A percentile compares a stretch with the other conserved stretches of the same genome.
These are phyloP conservation scores for Rhea americana DNA, from an alignment of 2,113 vertebrate genomes.

Conservation along the genomic window DNA sequence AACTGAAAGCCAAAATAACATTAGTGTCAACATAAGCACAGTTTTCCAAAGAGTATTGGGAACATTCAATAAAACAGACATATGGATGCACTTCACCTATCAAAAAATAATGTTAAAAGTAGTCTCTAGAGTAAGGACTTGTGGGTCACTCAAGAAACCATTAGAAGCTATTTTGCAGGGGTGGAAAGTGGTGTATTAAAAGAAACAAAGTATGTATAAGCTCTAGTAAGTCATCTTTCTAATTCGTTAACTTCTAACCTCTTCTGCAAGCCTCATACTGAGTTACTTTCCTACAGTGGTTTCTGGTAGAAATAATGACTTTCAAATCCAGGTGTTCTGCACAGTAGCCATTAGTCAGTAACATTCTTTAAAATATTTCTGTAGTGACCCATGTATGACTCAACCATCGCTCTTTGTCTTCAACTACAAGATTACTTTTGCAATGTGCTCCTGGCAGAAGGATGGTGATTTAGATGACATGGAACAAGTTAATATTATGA, in stretches of 20 bases:
- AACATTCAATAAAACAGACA: not conserved
- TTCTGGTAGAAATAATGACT: not conserved
- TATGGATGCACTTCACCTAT: slow-evolving; percentile 23
- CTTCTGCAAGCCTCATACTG: not conserved
- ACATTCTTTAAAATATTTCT: not conserved
- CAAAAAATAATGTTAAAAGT: slow-evolving; percentile 17
- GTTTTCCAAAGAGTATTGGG: not conserved
- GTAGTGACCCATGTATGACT: slow-evolving; percentile 1
- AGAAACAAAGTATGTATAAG: slow-evolving; percentile 49
- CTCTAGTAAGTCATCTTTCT: slow-evolving; percentile 2
- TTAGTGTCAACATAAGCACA: not conserved
- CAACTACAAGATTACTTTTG: not conserved
- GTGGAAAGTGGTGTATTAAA: slow-evolving; percentile 34
- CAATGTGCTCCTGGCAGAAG: not conserved
- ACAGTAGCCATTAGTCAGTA: not conserved
- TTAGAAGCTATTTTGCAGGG: slow-evolving; percentile 6
- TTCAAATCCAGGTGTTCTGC: not conserved
- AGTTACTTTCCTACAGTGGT: not conserved
- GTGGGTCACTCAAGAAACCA: slow-evolving; percentile 19
- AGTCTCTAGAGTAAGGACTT: not conserved
- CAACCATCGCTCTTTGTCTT: not conserved
- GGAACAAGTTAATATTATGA: not conserved
- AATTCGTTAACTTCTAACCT: slow-evolving; percentile 33
- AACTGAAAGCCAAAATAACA: not conserved
- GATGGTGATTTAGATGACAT: not conserved